Base-by-base conservation (phyloP, 2,888 invertebrate genomes). In the Drosophila nr. fundita region DNA sequence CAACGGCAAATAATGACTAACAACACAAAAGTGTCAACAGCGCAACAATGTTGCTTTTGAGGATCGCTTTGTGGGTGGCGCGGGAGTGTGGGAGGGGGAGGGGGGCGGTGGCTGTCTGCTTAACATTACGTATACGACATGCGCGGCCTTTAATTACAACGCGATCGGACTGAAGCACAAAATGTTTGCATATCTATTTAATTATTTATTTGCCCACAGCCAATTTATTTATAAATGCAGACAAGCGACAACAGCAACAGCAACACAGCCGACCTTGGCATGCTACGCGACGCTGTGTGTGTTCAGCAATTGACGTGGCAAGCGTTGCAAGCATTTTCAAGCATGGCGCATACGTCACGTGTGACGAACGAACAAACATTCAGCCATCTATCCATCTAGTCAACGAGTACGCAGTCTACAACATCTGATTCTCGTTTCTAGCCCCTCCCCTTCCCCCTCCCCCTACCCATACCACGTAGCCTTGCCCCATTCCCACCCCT, bases 161-260 rank as follows among this genome's bases (percentile, higher is more conserved):
- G 82, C 34, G 82, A 82, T 84, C 82, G 66, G 42, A 52, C 67
- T n/a, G 10, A 29, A 2, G n/a, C 30, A 57, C 45, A 76, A 68
- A 80, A 80, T 81, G 69, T 81, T 65, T 77, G 68, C 62, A 80
- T 77, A 77, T 81, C 80, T 78, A 78, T 88, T 85, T 87, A 85
- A 87, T 86, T 88, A 86, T 88, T 83, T 83, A 83, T 87, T 85
- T 81, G 82, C 70, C 82, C 74, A 75, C 53, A 69, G 75, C 64
- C 58, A 72, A 86, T 76, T 84, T 87, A 87, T 87, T 87, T 87
- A 88, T 87, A 90, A 78, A 85, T 83, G 74, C 86, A 88, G 73
- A 76, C 87, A 79, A 36, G 11, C 54, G 24, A 32, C 66, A 67
- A 66, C 55, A 49, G 57, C 78, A 75, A 30, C 58, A 38, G 48